Conservation (phyloP, 2,797 vertebrate genomes). For the Pseudocheirus occidentalis region DNA sequence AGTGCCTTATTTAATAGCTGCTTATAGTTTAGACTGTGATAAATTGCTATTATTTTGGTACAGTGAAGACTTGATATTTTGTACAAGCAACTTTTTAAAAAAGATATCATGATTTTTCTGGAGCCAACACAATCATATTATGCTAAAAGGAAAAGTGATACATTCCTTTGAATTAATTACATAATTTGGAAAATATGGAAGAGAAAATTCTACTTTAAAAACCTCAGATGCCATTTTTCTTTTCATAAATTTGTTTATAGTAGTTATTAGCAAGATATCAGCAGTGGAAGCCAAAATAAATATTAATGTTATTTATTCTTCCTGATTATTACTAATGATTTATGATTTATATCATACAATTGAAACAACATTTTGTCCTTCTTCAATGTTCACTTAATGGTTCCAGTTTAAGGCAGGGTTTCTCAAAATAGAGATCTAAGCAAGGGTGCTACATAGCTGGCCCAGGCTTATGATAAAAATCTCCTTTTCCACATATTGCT, state of each 20-base stretch:
- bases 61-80: background rate
- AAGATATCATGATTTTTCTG: background rate
- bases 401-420: background rate
- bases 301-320: background rate
- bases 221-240: background rate
- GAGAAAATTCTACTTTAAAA: background rate
- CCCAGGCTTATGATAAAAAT: background rate
- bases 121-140: background rate
- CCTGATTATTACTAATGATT: background rate
- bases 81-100: background rate
- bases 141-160: background rate
- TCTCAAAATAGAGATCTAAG: background rate
- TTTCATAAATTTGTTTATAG: background rate
- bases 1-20: constrained; percentile 18
- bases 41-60: background rate
- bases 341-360: background rate
- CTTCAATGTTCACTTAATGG: background rate
- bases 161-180: constrained; percentile 7
- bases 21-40: background rate
- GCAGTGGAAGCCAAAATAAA: constrained; percentile 1
- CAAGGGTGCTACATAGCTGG: background rate
- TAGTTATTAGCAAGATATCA: background rate
- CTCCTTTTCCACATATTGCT: no score
- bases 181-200: background rate
- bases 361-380: background rate